Percentiles rank a stretch among this genome's conserved stretches.
phyloP scores from a whole-genome alignment of 2,797 vertebrate species.

The Sphaeramia orbicularis region DNA sequence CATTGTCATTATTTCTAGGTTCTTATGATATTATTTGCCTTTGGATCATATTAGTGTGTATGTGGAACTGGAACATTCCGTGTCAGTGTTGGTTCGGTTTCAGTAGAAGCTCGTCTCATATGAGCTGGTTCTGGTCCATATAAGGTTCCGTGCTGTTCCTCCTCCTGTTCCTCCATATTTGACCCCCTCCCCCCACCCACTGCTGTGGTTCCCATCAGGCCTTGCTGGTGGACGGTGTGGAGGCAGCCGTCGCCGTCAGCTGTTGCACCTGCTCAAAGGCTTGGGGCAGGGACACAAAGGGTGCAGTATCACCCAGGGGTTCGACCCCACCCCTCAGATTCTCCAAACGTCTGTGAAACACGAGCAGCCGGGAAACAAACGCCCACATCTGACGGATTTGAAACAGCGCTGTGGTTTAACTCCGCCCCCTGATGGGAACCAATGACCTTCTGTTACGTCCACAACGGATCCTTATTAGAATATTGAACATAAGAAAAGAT shows the following conservation, averaged over 20 bases:
- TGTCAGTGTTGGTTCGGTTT: no score
- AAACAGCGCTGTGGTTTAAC: constrained; percentile 7
- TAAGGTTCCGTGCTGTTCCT: no score
- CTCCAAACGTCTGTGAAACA: constrained; percentile 65
- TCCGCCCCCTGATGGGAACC: constrained; percentile 53
- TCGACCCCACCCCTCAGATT: constrained; percentile 71
- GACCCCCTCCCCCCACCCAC: not conserved
- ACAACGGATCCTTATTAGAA: no score
- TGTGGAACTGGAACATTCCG: no score
- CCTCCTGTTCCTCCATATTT: no score
- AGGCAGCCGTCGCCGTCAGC: constrained; percentile 77
- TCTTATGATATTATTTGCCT: no score
- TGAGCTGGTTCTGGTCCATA: no score
- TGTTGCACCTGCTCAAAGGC: constrained; percentile 81
- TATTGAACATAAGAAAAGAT: no score
- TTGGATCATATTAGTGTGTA: no score
- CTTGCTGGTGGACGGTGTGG: constrained; percentile 1
- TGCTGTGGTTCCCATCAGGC: constrained; percentile 10
- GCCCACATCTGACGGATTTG: constrained; percentile 21
- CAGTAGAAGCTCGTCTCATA: no score
- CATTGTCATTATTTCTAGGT: no score
- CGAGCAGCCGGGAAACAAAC: constrained; percentile 40
- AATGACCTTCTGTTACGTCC: constrained; percentile 1
- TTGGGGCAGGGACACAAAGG: constrained; percentile 73
- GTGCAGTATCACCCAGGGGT: constrained; percentile 65